A percentile compares a stretch with the other conserved stretches of the same genome.
phyloP scores from a whole-genome alignment of 2,797 vertebrate species.

The Peromyscus attwateri region DNA sequence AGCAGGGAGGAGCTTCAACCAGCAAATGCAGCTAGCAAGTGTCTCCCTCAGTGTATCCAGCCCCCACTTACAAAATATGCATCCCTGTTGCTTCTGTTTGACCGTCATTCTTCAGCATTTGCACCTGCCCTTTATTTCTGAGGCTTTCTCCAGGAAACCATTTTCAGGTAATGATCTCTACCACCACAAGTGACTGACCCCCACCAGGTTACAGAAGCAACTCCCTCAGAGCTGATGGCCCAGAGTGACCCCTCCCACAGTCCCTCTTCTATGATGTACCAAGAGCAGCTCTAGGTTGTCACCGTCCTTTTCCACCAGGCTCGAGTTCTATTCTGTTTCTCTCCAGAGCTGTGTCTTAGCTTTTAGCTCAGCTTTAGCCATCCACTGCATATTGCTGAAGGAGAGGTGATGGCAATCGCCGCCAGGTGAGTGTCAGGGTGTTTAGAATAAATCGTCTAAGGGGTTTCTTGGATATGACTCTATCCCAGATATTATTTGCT shows the following conservation, averaged over 20 bases:
- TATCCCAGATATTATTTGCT: constrained; percentile 1
- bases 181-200: rapidly evolving
- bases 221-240: background rate
- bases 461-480: background rate
- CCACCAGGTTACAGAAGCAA: background rate
- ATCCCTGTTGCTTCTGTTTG: background rate
- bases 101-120: background rate
- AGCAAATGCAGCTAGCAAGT: background rate
- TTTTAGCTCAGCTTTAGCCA: background rate
- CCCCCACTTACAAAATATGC: background rate
- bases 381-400: background rate
- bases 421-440: background rate
- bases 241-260: background rate
- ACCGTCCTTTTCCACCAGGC: background rate
- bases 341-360: background rate
- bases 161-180: background rate
- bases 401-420: background rate
- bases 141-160: background rate
- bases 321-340: background rate
- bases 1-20: background rate
- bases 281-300: background rate
- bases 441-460: background rate
- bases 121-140: background rate
- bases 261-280: background rate
- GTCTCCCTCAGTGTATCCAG: background rate